phyloP scores from a whole-genome alignment of 1,140 invertebrate genomes.

The Rhagoletis pomonella region DNA sequence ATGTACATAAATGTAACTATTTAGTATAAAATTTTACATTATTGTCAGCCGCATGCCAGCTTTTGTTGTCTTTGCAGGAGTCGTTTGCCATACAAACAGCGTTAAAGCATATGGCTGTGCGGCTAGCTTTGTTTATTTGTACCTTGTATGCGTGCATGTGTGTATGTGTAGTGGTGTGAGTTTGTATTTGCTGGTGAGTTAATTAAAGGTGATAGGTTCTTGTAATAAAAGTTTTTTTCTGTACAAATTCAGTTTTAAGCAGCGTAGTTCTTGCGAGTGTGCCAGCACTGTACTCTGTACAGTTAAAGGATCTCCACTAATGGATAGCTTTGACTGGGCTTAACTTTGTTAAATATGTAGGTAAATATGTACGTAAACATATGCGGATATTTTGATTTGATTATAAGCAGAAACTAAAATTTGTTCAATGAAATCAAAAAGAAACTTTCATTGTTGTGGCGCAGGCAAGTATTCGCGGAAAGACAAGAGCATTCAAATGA shows the following conservation, averaged over 20 bases:
- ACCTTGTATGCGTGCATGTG: not conserved
- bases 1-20: too few relatives aligned
- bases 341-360: not conserved
- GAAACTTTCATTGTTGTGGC: too few relatives aligned
- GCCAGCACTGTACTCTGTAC: too few relatives aligned
- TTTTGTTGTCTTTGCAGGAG: not conserved
- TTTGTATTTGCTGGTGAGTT: not conserved
- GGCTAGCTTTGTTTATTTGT: not conserved
- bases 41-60: not conserved
- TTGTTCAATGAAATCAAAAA: not conserved
- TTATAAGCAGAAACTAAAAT: not conserved
- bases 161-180: not conserved
- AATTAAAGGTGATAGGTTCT: not conserved
- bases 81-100: too few relatives aligned
- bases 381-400: too few relatives aligned
- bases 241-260: not conserved
- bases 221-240: constrained; percentile 8
- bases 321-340: not conserved
- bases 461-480: too few relatives aligned
- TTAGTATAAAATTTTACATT: not conserved
- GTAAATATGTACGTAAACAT: too few relatives aligned
- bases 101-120: not conserved
- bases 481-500: too few relatives aligned
- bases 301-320: not conserved
- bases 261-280: too few relatives aligned